Evolutionary conservation across 2,113 vertebrate genomes (phyloP).

Genomic region (Silurus glanis): DNA sequence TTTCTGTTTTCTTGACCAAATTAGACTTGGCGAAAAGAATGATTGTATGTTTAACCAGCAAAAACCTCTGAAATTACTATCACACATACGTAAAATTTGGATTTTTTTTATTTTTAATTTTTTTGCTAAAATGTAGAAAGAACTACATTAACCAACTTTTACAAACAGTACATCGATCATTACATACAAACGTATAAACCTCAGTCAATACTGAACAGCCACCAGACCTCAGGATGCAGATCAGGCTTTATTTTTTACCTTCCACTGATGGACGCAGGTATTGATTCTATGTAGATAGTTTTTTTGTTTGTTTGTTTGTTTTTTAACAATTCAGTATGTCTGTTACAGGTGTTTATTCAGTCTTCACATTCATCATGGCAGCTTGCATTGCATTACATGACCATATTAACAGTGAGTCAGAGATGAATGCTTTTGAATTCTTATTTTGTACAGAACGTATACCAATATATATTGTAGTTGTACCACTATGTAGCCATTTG

Average conservation of each 20-base stretch:
- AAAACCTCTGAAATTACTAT: not conserved
- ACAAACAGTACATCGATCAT: constrained; percentile 14
- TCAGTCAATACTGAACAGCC: constrained; percentile 22
- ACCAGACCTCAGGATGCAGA: constrained; percentile 9
- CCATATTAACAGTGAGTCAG: constrained; percentile 4
- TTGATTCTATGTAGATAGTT: not conserved
- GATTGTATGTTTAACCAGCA: not conserved
- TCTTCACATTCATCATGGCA: constrained; percentile 19
- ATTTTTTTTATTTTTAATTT: not conserved
- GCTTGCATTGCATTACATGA: constrained; percentile 24
- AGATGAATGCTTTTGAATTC: constrained; percentile 8
- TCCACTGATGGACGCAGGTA: not conserved
- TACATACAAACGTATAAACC: constrained; percentile 5
- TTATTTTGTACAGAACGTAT: constrained; percentile 12
- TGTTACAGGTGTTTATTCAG: constrained; percentile 36
- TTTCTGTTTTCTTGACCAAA: not conserved
- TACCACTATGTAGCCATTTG: not conserved
- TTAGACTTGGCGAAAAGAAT: not conserved
- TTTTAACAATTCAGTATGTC: constrained; percentile 33
- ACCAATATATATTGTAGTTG: not conserved
- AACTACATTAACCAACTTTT: constrained; percentile 8
- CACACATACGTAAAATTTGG: not conserved
- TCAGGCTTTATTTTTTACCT: constrained; percentile 2
- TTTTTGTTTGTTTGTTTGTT: not conserved
- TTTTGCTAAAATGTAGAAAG: not conserved